Evolutionary conservation across 1,140 invertebrate genomes (phyloP), one percentile per base, ranked within the genome.

Genomic region (Drosophila azteca): DNA sequence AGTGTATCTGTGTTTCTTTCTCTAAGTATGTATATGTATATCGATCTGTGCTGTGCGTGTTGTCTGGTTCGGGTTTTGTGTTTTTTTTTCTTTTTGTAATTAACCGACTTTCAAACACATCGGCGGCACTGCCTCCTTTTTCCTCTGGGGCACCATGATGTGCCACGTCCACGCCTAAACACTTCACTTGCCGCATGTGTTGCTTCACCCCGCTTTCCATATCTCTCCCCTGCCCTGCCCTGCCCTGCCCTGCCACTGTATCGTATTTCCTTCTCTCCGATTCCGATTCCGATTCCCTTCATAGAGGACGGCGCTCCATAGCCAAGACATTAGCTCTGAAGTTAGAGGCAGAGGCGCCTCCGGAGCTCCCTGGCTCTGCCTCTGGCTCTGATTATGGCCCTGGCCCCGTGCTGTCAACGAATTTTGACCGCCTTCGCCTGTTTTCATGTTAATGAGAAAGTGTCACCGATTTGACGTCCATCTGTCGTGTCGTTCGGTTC

Each of bases 101-200:
- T 89, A 89, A 89, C 84, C 84, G 84, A 89, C 84, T 77, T 89
- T 89, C 48, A 74, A 77, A 83, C 84, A 88, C 82, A 77, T 79
- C 45, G 72, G 49, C 63, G 57, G 44, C 58, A 43, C 77, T 45
- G 45, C 63, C 55, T 46, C 58, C 63, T 60, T 62, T 46, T 54
- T 52, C 46, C 43, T 44, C 41, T 11, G 43, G 43, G 54, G 13
- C 6, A 20, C 31, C 31, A 22, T 44, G 43, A 43, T 68, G 66
- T 65, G 57, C 73, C 77, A 72, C 73, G 54, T 83, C 81, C 62
- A 66, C 82, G 82, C 78, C 81, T 70, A 78, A 85, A 75, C 78
- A 87, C 77, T 87, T 75, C 78, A 65, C 59, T 74, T 77, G 65
- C 41, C 79, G 70, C 82, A 85, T 87, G 26, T 85, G 82, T 87